Base-by-base conservation (phyloP, 1,140 invertebrate species). In the Conus ventricosus region DNA sequence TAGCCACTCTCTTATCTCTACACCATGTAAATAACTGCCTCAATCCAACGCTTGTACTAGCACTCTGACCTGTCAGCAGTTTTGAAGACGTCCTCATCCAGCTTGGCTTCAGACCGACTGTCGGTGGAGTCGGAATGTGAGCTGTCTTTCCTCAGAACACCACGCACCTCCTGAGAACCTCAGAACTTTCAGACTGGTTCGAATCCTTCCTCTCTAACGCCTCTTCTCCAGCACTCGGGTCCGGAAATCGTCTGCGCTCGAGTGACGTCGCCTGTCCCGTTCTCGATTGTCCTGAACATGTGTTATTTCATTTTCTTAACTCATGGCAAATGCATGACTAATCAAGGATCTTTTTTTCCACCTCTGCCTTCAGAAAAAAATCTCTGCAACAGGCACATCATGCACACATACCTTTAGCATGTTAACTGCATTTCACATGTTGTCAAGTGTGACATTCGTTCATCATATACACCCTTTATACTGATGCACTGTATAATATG, bases 111-210 rank as follows among this genome's bases (percentile, higher is more conserved):
- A 15, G 84, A 84, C 27, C 89, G 89, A 53, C 88, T 90, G 75
- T 93, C 90, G n/a, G 89, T 91, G 11, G 90, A 91, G 85, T 94
- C 93, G 20, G 93, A 92, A 27, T 89, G 27, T 13, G 85, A 51
- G 63, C 90, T 91, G 84, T 91, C 89, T 81, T 90, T 91, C 53
- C 91, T 89, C 39, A 92, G 86, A 54, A 91, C 88, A 2, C 91
- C 90, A 54, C 91, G 91, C 67, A 93, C 83, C 84, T 94, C 94
- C 23, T 92, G 57, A 2, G 94, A 94, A 15, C 91, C 39, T 94
- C 93, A 5, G 94, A 94, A 81, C 92, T 91, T 67, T 94, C 93
- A 85, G 93, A 94, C 81, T 93, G 92, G 88, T 95, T 95, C 10
- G 93, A 94, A 87, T 94, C 93, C 85, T 94, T 93, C 17, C 93